These are phyloP conservation scores for Chelonus insularis DNA, from an alignment of 1,140 invertebrate species.

Conservation along the genomic window DNA sequence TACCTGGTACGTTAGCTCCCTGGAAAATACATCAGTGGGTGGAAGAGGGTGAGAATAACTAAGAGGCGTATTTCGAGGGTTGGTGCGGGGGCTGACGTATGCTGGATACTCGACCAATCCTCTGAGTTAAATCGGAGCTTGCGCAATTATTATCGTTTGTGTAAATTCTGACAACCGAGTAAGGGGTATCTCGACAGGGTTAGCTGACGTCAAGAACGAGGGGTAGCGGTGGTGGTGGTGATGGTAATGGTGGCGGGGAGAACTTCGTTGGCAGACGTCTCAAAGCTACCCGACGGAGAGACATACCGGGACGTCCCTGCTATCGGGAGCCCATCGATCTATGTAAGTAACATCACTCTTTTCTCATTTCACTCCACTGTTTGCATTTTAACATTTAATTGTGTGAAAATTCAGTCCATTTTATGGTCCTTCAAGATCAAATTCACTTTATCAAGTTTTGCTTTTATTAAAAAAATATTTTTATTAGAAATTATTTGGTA, in stretches of 20 bases:
- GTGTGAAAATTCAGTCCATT: too few species aligned
- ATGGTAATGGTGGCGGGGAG: conserved; percentile 58
- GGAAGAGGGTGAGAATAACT: background rate
- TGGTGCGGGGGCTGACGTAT: conserved; percentile 46
- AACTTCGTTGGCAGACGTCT: conserved; percentile 62
- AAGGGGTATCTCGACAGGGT: conserved; percentile 32
- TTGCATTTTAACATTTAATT: too few species aligned
- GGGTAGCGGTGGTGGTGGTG: conserved; percentile 28
- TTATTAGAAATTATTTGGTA: too few species aligned
- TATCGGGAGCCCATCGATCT: conserved; percentile 57
- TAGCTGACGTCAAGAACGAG: conserved; percentile 23
- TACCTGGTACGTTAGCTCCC: conserved; percentile 44
- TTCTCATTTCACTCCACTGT: background rate
- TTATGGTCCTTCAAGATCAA: too few species aligned
- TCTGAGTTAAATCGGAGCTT: background rate
- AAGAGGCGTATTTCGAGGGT: conserved; percentile 31
- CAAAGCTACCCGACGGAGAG: conserved; percentile 60
- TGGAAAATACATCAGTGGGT: background rate
- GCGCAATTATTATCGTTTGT: background rate
- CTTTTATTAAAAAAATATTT: too few species aligned
- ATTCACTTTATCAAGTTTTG: too few species aligned
- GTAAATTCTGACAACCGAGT: background rate
- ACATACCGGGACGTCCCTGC: conserved; percentile 60
- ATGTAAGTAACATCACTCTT: conserved; percentile 47
- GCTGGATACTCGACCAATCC: conserved; percentile 10